Conservation (phyloP, 2,888 invertebrate genomes). For the Drosophila robusta region DNA sequence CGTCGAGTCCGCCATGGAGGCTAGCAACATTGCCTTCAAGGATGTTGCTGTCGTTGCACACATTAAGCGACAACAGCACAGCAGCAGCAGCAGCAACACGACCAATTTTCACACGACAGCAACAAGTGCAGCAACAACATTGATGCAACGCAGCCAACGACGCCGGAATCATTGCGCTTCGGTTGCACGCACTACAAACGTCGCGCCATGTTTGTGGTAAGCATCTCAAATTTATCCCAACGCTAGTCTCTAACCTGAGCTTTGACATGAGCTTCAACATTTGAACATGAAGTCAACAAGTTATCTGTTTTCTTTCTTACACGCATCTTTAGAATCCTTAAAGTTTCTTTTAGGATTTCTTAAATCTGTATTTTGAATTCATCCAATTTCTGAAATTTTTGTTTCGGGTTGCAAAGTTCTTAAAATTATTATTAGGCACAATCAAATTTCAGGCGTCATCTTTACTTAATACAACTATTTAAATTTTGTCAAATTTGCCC, state of each 20-base stretch:
- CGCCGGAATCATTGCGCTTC: constrained; percentile 72
- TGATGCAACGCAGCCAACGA: constrained; percentile 44
- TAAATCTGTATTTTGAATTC: no score
- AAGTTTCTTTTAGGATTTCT: no score
- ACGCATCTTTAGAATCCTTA: no score
- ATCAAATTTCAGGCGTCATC: no score
- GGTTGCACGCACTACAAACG: constrained; percentile 94
- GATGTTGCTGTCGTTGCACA: constrained; percentile 53
- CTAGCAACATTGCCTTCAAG: constrained; percentile 41
- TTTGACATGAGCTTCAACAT: no score
- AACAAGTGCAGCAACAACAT: constrained; percentile 27
- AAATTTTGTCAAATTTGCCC: no score
- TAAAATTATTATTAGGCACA: no score
- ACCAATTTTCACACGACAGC: constrained; percentile 43
- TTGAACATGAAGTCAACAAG: no score
- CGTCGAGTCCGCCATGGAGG: constrained; percentile 42
- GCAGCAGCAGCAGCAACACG: constrained; percentile 38
- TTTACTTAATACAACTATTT: no score
- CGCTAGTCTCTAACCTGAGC: background rate
- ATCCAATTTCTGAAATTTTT: no score
- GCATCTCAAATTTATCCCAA: constrained; percentile 76
- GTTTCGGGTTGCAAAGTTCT: no score
- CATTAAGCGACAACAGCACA: constrained; percentile 38
- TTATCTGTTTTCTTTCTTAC: no score
- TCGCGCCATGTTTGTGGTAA: constrained; percentile 94